Conservation (phyloP, 2,888 invertebrate genomes). For the Alsophila aescularia region DNA sequence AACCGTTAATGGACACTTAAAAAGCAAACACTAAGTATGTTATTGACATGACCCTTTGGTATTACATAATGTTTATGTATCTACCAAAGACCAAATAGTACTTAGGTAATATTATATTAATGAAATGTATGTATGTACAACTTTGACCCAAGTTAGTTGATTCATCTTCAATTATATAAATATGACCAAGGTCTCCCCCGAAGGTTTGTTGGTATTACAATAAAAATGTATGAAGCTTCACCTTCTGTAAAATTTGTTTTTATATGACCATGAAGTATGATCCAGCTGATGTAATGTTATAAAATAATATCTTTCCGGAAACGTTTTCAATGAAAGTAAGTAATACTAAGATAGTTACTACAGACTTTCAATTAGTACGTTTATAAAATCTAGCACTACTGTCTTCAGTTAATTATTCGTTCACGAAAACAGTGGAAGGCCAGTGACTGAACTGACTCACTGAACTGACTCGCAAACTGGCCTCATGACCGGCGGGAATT, state of each 20-base stretch:
- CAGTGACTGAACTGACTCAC: too few species aligned
- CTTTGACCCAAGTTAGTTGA: constrained; percentile 15
- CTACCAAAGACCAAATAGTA: neutral
- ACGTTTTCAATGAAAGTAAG: neutral
- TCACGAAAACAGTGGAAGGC: too few species aligned
- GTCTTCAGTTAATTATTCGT: too few species aligned
- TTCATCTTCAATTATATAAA: constrained; percentile 16
- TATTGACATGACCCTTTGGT: constrained; percentile 18
- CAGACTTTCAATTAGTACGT: too few species aligned
- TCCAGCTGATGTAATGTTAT: neutral
- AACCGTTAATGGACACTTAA: constrained; percentile 25
- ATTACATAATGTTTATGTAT: constrained; percentile 15
- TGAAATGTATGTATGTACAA: constrained; percentile 1
- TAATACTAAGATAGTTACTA: too few species aligned
- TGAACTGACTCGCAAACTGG: too few species aligned
- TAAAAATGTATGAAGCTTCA: constrained; percentile 2
- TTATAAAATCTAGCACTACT: too few species aligned
- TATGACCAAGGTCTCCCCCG: constrained; percentile 3
- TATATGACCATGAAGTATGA: constrained; percentile 12
- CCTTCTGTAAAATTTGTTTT: constrained; percentile 9
- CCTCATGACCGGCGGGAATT: too few species aligned
- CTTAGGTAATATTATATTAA: neutral
- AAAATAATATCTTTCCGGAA: neutral
- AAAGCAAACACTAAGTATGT: constrained; percentile 14
- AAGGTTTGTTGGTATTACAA: constrained; percentile 12